phyloP scores from a whole-genome alignment of 2,888 invertebrate genomes.

The Agrochola lota region DNA sequence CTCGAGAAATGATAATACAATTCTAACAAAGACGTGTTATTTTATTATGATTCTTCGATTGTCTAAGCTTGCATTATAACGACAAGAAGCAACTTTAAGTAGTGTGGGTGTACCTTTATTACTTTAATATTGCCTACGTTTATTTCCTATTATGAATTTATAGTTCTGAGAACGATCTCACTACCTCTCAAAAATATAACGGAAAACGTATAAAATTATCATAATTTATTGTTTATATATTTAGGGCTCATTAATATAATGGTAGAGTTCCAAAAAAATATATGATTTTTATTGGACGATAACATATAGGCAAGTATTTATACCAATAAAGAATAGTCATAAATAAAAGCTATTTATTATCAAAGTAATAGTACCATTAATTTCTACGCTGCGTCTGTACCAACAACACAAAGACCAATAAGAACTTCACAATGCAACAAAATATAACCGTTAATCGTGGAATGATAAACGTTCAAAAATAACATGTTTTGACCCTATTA shows the following conservation, averaged over 20 bases:
- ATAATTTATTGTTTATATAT: conserved; percentile 69
- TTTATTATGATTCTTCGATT: conserved; percentile 66
- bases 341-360: conserved; percentile 45
- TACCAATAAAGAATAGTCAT: conserved; percentile 46
- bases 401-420: conserved; percentile 46
- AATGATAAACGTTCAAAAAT: conserved; percentile 65
- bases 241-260: conserved; percentile 64
- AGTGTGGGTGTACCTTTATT: conserved; percentile 78
- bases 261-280: conserved; percentile 39
- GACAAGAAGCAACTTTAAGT: conserved; percentile 66
- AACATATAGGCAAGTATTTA: conserved; percentile 31
- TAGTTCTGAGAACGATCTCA: conserved; percentile 74
- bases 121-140: conserved; percentile 75
- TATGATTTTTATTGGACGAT: conserved; percentile 46
- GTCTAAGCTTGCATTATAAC: conserved; percentile 65
- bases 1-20: conserved; percentile 61
- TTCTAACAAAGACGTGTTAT: conserved; percentile 65
- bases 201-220: conserved; percentile 69
- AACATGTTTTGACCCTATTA: conserved; percentile 69
- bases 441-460: conserved; percentile 51
- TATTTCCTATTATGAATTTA: conserved; percentile 77
- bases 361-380: conserved; percentile 35
- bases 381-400: conserved; percentile 20
- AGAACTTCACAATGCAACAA: conserved; percentile 42
- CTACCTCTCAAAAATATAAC: conserved; percentile 75